Percentiles rank a stretch among this genome's conserved stretches.
Evolutionary conservation across 2,888 invertebrate species (phyloP).

Genomic region (Pollenia griseotomentosa): DNA sequence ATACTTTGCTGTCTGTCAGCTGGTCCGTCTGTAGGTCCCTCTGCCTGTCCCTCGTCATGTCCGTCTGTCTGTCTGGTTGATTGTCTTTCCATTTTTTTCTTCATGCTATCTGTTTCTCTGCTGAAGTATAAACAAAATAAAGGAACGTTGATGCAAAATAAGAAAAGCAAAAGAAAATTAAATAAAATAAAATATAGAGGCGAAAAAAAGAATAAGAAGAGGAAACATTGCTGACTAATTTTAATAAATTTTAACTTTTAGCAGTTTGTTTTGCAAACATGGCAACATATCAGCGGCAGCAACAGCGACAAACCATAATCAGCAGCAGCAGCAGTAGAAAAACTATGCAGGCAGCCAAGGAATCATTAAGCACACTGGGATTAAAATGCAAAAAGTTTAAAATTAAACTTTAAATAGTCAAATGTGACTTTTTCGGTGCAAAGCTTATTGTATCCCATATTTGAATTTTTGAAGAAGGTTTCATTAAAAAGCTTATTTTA

Average conservation of each 20-base stretch:
- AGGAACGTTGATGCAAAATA: conserved; percentile 20
- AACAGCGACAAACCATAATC: conserved; percentile 13
- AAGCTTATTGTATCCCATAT: too few species aligned
- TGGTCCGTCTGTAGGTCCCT: conserved; percentile 7
- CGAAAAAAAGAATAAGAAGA: conserved; percentile 18
- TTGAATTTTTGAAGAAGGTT: too few species aligned
- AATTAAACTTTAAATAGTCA: neutral
- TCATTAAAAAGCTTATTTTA: too few species aligned
- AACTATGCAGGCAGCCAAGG: conserved; percentile 5
- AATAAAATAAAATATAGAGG: neutral
- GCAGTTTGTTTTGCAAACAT: conserved; percentile 67
- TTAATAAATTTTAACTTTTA: conserved; percentile 72
- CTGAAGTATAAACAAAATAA: conserved; percentile 16
- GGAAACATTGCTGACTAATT: conserved; percentile 73
- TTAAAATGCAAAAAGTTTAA: neutral
- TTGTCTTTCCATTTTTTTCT: conserved; percentile 16
- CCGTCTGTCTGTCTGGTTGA: neutral
- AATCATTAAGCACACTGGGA: conserved; percentile 26
- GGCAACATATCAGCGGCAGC: conserved; percentile 50
- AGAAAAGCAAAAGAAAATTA: conserved; percentile 1
- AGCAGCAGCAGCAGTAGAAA: conserved; percentile 6
- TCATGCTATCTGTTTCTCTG: conserved; percentile 42
- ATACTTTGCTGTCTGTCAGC: conserved; percentile 1
- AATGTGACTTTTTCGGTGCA: too few species aligned
- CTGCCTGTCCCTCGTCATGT: conserved; percentile 17